phyloP scores from a whole-genome alignment of 2,797 vertebrate genomes.

The Labroides dimidiatus region DNA sequence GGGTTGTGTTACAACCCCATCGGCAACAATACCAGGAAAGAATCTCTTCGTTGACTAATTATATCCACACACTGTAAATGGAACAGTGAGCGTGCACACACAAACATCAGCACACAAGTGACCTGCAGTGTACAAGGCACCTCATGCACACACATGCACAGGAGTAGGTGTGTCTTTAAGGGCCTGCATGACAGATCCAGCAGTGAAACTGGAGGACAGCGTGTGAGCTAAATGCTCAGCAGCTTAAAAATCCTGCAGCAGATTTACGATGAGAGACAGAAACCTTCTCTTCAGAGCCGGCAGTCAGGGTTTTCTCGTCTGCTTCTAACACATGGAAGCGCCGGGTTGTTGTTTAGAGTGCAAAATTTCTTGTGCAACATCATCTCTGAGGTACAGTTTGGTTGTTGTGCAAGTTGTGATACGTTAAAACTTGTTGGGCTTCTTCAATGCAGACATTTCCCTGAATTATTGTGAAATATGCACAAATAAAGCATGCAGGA shows the following conservation, averaged over 20 bases:
- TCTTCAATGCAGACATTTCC: neutral
- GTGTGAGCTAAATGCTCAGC: constrained; percentile 38
- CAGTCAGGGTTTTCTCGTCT: neutral
- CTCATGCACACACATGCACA: constrained; percentile 11
- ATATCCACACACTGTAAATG: constrained; percentile 56
- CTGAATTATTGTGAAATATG: neutral
- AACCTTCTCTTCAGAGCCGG: constrained; percentile 18
- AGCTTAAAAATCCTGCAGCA: constrained; percentile 36
- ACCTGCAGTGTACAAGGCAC: constrained; percentile 15
- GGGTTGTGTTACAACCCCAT: constrained; percentile 70
- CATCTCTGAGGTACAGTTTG: neutral
- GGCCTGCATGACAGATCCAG: constrained; percentile 29
- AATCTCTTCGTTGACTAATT: constrained; percentile 68
- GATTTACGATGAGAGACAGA: constrained; percentile 40
- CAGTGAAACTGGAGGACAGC: constrained; percentile 42
- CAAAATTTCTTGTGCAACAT: constrained; percentile 13
- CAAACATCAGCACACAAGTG: constrained; percentile 9
- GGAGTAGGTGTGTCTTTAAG: constrained; percentile 51
- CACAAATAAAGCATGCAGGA: neutral
- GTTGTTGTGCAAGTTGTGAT: constrained; percentile 8
- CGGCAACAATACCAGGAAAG: constrained; percentile 82
- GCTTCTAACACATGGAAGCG: neutral
- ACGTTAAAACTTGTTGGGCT: neutral
- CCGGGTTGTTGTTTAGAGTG: constrained; percentile 1
- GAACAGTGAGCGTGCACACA: constrained; percentile 5